These are phyloP conservation scores for Leptinotarsa undecemlineata DNA, from an alignment of 1,140 invertebrate genomes.

Conservation along the genomic window DNA sequence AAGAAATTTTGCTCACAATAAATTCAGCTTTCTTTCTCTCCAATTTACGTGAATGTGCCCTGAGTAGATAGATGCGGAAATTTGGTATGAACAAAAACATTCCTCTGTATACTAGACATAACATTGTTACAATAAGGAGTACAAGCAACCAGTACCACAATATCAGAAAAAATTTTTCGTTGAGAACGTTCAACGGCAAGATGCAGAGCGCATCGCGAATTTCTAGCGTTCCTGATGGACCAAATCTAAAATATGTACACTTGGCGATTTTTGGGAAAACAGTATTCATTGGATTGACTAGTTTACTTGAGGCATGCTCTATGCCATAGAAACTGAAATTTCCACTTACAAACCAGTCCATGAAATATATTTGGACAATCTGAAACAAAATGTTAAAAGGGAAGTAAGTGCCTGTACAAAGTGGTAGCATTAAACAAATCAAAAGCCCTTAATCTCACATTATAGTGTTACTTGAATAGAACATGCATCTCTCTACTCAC, in stretches of 20 bases:
- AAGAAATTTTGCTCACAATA: conserved; percentile 61
- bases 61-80: conserved; percentile 61
- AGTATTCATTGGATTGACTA: conserved; percentile 60
- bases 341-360: conserved; percentile 75
- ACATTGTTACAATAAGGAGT: conserved; percentile 64
- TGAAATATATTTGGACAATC: conserved; percentile 65
- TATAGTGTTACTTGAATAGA: not conserved
- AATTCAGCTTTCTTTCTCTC: conserved; percentile 57
- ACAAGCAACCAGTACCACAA: conserved; percentile 82
- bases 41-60: conserved; percentile 59
- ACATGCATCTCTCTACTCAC: not conserved
- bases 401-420: not conserved
- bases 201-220: conserved; percentile 71
- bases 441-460: not conserved
- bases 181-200: conserved; percentile 75
- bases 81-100: conserved; percentile 58
- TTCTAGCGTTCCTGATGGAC: conserved; percentile 64
- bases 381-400: conserved; percentile 45
- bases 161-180: conserved; percentile 80
- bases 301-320: conserved; percentile 59
- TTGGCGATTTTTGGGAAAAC: conserved; percentile 82
- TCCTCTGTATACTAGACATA: conserved; percentile 66
- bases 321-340: conserved; percentile 73
- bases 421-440: too few species aligned
- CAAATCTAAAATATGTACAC: conserved; percentile 71